Base-by-base conservation (phyloP, 1,140 invertebrate species). In the Conus betulinus region DNA sequence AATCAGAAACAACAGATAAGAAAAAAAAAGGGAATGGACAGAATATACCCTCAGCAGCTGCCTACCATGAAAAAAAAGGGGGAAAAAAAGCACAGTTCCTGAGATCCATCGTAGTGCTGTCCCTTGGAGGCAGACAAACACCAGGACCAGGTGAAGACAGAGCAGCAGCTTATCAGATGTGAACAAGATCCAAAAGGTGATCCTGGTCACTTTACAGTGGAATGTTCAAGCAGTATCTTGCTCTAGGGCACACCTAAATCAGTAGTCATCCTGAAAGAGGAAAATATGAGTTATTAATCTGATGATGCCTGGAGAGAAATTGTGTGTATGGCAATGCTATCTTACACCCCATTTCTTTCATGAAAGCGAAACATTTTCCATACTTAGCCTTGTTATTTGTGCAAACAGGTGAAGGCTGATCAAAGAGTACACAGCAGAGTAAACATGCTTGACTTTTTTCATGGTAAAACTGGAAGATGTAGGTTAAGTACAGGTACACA, bases 211-310 rank as follows among this genome's bases (percentile, higher is more conserved):
- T 71, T 23, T 71, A 20, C 39, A 39, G 76, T 78, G 76, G 76
- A 78, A 78, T 78, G 76, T 78, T 78, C 20, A 15, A 51, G 25
- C 25, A 51, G 10, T 25, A 10, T 7, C 11, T 11, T 78, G 11
- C 20, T 78, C 25, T 39, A 78, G 76, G 4, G 39, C 11, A 78
- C 5, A 25, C 25, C 27, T 71, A 20, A 78, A 78, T 78, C 76
- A 84, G 57, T 84, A 84, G 57, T 84, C 82, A 63, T 84, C 82
- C 82, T 84, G 82, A 25, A 84, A 84, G 6, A 11, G 27, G 17
- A 82, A 82, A 82, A 82, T 51, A 60, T 60, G 57, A 11, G 57
- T 60, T 15, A 60, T 15, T 60, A 39, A 39, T 39, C 39, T 39
- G 0, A 39, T 39, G 39, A 39, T 39, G 39, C 39, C 39, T 39